These are phyloP conservation scores for Strigamia maritima DNA, from an alignment of 2,888 invertebrate genomes.

Conservation along the genomic window DNA sequence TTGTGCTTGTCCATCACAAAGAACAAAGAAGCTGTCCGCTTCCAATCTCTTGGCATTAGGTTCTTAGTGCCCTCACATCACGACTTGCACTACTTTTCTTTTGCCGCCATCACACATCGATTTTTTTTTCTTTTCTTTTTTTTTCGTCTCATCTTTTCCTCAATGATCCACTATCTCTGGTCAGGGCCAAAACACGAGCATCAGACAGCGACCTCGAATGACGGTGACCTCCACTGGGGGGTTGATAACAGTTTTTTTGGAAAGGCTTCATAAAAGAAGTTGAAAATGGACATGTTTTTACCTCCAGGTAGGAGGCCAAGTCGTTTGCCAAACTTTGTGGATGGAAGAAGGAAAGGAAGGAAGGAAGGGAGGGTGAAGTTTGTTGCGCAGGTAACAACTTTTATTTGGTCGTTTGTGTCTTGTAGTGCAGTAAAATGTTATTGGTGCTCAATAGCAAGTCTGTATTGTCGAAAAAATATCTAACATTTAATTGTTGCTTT, in stretches of 20 bases:
- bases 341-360: too few relatives aligned
- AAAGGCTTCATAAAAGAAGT: constrained; percentile 7
- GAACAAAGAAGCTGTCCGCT: background rate
- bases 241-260: constrained; percentile 1
- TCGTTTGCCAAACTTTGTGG: background rate
- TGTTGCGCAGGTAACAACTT: background rate
- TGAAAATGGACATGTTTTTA: constrained; percentile 14
- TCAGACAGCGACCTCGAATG: background rate
- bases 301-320: constrained; percentile 5
- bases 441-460: background rate
- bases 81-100: background rate
- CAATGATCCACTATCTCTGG: constrained; percentile 10
- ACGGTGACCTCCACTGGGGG: constrained; percentile 2
- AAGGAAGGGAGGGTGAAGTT: too few relatives aligned
- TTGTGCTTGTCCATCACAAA: background rate
- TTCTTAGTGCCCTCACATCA: background rate
- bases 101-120: background rate
- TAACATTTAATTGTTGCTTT: too few relatives aligned
- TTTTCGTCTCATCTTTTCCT: background rate
- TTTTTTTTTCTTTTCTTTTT: background rate
- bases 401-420: background rate
- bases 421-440: background rate
- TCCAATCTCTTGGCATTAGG: background rate
- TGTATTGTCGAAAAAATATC: too few relatives aligned
- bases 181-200: background rate